Percentiles rank a stretch among this genome's conserved stretches.
These are phyloP conservation scores for Lepidocyrtoides sp. DNA, from an alignment of 2,888 invertebrate species.

Conservation along the genomic window DNA sequence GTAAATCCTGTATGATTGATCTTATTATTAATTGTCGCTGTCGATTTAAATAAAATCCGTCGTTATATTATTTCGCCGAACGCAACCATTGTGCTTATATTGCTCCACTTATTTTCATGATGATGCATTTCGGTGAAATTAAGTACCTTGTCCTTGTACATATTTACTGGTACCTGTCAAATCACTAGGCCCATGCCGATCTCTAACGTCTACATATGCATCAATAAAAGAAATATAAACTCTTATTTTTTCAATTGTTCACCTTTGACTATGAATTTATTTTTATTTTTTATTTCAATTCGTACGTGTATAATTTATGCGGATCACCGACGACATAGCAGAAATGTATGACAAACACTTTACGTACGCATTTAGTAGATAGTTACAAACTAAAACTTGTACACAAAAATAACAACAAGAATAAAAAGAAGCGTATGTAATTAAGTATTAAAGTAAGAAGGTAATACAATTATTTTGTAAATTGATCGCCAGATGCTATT, in stretches of 20 bases:
- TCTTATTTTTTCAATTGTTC: not conserved
- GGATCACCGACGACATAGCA: constrained; percentile 57
- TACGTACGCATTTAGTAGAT: constrained; percentile 9
- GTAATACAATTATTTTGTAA: constrained; percentile 62
- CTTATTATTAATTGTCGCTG: constrained; percentile 59
- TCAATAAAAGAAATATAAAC: not conserved
- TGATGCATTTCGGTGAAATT: no score
- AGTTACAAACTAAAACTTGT: constrained; percentile 73
- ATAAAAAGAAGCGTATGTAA: constrained; percentile 53
- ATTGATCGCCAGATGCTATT: not conserved
- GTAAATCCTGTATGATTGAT: constrained; percentile 20
- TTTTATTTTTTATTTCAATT: constrained; percentile 10
- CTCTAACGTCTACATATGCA: no score
- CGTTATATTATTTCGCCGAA: constrained; percentile 67
- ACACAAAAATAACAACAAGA: constrained; percentile 68
- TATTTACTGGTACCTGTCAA: no score
- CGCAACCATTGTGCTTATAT: not conserved
- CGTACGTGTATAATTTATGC: constrained; percentile 49
- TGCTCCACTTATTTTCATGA: not conserved
- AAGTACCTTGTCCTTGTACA: no score
- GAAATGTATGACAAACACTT: constrained; percentile 68
- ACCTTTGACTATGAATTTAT: constrained; percentile 65
- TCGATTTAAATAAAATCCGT: constrained; percentile 73
- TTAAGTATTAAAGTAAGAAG: constrained; percentile 50
- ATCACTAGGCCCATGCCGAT: no score